Conservation (phyloP, 2,888 invertebrate species). For the Lycaena phlaeas region DNA sequence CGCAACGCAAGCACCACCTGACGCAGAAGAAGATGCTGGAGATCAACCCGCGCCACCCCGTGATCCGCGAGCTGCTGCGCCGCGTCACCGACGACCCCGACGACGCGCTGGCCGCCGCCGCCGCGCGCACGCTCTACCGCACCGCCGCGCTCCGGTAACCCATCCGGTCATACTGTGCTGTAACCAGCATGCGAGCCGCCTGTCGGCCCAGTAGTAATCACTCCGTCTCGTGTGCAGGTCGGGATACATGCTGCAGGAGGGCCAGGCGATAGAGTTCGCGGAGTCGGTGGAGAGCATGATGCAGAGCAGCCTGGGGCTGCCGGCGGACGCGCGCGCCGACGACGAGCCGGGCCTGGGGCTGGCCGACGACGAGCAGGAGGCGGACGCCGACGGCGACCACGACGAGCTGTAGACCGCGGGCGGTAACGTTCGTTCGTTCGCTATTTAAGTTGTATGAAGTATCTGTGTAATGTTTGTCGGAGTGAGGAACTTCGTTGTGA, state of each 20-base stretch:
- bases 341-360: conserved; percentile 24
- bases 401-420: conserved; percentile 47
- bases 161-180: too few relatives aligned
- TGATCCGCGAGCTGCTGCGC: conserved; percentile 89
- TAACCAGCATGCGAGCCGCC: too few relatives aligned
- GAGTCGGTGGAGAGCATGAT: conserved; percentile 93
- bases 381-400: conserved; percentile 33
- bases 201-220: too few relatives aligned
- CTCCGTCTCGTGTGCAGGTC: conserved; percentile 42
- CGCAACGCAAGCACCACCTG: conserved; percentile 89
- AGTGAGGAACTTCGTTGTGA: too few relatives aligned
- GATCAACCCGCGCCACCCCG: conserved; percentile 97
- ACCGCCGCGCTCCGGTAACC: conserved; percentile 89
- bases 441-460: too few relatives aligned
- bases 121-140: conserved; percentile 91
- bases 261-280: conserved; percentile 83
- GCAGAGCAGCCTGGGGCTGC: conserved; percentile 52
- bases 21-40: conserved; percentile 97
- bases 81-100: conserved; percentile 84
- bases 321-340: conserved; percentile 24
- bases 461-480: too few relatives aligned
- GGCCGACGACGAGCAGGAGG: conserved; percentile 17
- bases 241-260: conserved; percentile 87
- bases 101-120: conserved; percentile 84
- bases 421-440: too few relatives aligned